A percentile compares a stretch with the other conserved stretches of the same genome.
These are phyloP conservation scores for Eulemur rubriventer DNA, from an alignment of 2,797 vertebrate species.

Conservation along the genomic window DNA sequence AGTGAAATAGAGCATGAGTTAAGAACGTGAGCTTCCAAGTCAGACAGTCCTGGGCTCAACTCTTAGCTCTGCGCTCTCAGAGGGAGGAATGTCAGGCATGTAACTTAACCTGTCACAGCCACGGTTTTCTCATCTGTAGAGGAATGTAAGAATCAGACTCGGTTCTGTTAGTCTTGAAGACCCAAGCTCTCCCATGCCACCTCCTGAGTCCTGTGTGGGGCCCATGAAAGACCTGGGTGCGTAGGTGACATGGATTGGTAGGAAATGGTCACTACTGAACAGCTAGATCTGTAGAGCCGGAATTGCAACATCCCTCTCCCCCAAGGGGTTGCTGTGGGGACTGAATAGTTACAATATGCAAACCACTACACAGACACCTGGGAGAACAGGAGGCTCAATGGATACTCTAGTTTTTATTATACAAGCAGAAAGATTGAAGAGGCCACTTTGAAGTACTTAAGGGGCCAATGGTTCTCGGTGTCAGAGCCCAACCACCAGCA, in stretches of 20 bases:
- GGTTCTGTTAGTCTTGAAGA: not conserved
- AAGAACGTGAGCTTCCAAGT: not conserved
- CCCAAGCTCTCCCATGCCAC: not conserved
- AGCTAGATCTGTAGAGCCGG: not conserved
- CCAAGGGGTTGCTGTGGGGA: no score
- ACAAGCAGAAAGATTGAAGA: not conserved
- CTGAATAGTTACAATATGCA: not conserved
- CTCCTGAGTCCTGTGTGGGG: not conserved
- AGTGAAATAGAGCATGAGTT: not conserved
- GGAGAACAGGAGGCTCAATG: accelerated
- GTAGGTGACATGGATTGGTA: not conserved
- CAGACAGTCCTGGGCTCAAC: not conserved
- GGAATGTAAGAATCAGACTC: not conserved
- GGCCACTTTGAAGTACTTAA: not conserved
- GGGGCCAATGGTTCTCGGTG: not conserved
- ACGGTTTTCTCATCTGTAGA: not conserved
- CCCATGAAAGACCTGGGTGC: not conserved
- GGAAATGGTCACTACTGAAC: not conserved
- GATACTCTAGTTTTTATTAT: not conserved
- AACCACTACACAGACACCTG: not conserved
- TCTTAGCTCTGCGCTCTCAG: not conserved
- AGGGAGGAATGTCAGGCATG: not conserved
- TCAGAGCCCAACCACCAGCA: not conserved
- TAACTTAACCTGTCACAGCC: not conserved
- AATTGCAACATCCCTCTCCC: not conserved